Conservation (phyloP, 2,888 invertebrate genomes). For the Drosophila koepferae region DNA sequence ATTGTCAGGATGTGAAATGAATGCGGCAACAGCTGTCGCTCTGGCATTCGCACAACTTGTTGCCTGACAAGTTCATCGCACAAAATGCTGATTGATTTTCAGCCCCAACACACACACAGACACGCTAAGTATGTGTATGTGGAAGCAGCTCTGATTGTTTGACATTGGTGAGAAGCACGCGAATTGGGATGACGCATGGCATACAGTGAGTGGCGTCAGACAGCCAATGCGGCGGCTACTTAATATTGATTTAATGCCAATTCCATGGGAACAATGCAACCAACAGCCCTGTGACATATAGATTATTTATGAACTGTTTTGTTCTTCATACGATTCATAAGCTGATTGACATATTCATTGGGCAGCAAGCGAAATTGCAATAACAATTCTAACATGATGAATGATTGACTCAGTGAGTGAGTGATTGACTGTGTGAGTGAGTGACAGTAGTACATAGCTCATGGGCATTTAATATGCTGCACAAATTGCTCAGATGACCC, state of each 20-base stretch:
- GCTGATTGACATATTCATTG: conserved; percentile 42
- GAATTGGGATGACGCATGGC: conserved; percentile 19
- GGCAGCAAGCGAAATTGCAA: conserved; percentile 36
- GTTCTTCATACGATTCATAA: conserved; percentile 3
- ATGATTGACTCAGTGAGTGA: conserved; percentile 6
- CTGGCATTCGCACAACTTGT: conserved; percentile 40
- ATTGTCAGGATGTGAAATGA: conserved; percentile 45
- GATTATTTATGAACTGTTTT: conserved; percentile 47
- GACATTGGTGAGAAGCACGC: conserved; percentile 36
- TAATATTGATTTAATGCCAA: conserved; percentile 61
- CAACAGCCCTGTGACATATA: conserved; percentile 5
- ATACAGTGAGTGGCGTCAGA: conserved; percentile 9
- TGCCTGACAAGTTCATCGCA: conserved; percentile 63
- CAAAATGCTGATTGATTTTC: conserved; percentile 71
- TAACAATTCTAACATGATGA: conserved; percentile 35
- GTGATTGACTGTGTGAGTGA: background rate
- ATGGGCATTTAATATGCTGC: conserved; percentile 40
- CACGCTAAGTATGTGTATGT: conserved; percentile 14
- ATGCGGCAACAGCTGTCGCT: conserved; percentile 46
- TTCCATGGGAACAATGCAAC: conserved; percentile 41
- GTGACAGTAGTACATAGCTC: conserved; percentile 16
- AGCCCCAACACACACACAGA: conserved; percentile 35
- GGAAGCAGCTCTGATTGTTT: conserved; percentile 55
- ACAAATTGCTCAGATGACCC: conserved; percentile 49
- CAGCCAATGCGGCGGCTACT: conserved; percentile 56